Evolutionary conservation across 2,888 invertebrate species (phyloP).

Genomic region (Cantharis flavilabris): DNA sequence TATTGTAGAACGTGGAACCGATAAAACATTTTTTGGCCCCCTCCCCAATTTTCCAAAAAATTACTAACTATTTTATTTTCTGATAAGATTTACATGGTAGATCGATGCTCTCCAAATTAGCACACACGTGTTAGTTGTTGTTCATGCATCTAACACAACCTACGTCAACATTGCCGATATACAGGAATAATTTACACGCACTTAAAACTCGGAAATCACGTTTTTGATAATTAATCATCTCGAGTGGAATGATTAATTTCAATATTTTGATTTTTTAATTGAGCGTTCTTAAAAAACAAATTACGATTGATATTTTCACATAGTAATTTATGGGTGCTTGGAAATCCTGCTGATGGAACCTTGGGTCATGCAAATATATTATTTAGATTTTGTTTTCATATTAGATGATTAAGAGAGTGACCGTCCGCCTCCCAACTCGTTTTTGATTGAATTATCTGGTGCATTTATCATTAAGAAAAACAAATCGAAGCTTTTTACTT

Average conservation of each 20-base stretch:
- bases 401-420: neutral
- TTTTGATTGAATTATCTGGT: slow-evolving; percentile 2
- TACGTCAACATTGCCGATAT: neutral
- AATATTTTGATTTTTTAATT: neutral
- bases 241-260: neutral
- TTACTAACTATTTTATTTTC: neutral
- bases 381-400: neutral
- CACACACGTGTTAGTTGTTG: neutral
- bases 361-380: neutral
- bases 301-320: neutral
- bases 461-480: slow-evolving; percentile 15
- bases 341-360: neutral
- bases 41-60: no score
- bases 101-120: neutral
- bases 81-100: neutral
- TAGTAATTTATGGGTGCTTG: neutral
- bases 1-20: no score
- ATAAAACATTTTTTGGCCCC: no score
- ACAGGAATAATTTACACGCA: neutral
- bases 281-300: neutral
- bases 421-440: neutral
- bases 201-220: neutral
- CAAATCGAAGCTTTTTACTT: slow-evolving; percentile 3
- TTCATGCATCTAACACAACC: neutral
- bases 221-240: neutral